Evolutionary conservation across 2,113 vertebrate genomes (phyloP), one percentile per base, ranked within the genome.

Genomic region (Cnemophilus loriae): DNA sequence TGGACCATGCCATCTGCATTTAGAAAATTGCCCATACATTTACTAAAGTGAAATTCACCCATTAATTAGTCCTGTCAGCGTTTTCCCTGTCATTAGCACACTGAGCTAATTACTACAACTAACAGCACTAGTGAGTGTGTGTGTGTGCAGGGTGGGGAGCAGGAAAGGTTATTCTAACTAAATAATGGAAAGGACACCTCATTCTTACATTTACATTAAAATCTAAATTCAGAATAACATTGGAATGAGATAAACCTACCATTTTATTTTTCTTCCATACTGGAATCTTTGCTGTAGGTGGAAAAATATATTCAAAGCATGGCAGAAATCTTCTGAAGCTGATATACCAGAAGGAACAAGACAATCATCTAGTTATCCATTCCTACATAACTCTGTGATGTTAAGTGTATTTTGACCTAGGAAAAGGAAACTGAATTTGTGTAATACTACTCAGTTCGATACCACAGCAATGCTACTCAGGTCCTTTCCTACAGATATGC

Each of bases 21-120:
- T 99, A 98, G 98, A 99, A 99, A 99, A 99, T 98, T 98, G 98
- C 98, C 98, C 98, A 98, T 98, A 98, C 98, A 98, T 99, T 99
- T 99, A 99, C 98, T 98, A 98, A 99, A 99, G 98, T 98, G 98
- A 99, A 99, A 99, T 99, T 98, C 98, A 98, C 97, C 98, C 98
- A 97, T 98, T 99, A 99, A 99, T 99, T 99, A 98, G 98, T 98
- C 96, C 98, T 97, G 98, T 98, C 98, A 97, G 97, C 95, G 17
- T 98, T 98, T 98, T 98, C 98, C 97, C 98, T 98, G 98, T 98
- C 98, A 98, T 98, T 98, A 98, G 93, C 97, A 97, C 97, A 98
- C 93, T 96, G 98, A 99, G 98, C 98, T 99, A 99, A 99, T 99
- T 99, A 98, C 97, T 97, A 96, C 97, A 98, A 97, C 97, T 97